Evolutionary conservation across 2,113 vertebrate species (phyloP).

Genomic region (Peucedramus taeniatus): DNA sequence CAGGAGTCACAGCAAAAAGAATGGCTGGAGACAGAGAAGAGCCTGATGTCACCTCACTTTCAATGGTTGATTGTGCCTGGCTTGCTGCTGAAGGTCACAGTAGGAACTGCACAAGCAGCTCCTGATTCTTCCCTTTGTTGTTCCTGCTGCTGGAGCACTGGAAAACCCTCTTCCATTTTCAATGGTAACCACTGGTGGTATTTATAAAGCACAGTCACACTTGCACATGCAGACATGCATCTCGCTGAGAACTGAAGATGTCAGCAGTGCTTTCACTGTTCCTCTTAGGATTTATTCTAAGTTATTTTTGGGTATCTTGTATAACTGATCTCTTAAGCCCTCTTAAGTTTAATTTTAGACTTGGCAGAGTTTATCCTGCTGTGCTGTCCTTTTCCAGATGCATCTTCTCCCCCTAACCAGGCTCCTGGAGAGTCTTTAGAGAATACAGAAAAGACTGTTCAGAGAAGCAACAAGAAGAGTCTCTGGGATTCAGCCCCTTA

Average conservation of each 20-base stretch:
- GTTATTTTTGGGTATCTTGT: conserved; percentile 68
- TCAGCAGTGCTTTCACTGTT: conserved; percentile 47
- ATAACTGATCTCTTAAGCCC: conserved; percentile 67
- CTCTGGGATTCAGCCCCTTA: background rate
- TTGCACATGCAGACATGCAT: conserved; percentile 24
- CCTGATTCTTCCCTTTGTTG: background rate
- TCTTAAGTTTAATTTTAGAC: conserved; percentile 68
- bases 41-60: background rate
- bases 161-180: background rate
- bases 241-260: conserved; percentile 44
- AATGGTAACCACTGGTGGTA: background rate
- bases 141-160: background rate
- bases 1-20: background rate
- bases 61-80: background rate
- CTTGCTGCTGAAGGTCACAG: background rate
- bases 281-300: conserved; percentile 59
- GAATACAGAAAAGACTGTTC: background rate
- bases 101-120: background rate
- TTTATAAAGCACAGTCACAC: conserved; percentile 2
- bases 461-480: background rate
- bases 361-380: conserved; percentile 66
- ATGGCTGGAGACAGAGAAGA: background rate
- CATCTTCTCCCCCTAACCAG: conserved; percentile 18
- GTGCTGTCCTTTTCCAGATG: conserved; percentile 64
- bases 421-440: conserved; percentile 11